Evolutionary conservation across 2,888 invertebrate genomes (phyloP).

Genomic region (Villa cingulata): DNA sequence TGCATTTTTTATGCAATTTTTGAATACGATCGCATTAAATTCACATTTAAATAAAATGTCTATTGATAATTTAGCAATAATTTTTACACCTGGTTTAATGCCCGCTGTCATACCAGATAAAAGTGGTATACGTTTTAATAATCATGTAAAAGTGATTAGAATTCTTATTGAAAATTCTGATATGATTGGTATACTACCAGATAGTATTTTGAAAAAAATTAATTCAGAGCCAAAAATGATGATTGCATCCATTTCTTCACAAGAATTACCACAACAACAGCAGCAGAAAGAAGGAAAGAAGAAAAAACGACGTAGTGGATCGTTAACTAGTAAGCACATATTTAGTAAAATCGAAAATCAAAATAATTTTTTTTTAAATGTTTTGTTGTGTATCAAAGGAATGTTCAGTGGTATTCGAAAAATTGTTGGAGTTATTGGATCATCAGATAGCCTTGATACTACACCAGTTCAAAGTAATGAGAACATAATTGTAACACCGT

Average conservation of each 20-base stretch:
- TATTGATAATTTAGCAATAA: slow-evolving; percentile 66
- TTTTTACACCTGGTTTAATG: slow-evolving; percentile 77
- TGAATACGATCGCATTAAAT: slow-evolving; percentile 43
- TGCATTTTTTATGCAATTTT: slow-evolving; percentile 62
- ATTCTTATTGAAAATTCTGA: slow-evolving; percentile 65
- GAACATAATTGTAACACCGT: slow-evolving; percentile 40
- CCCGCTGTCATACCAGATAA: slow-evolving; percentile 32
- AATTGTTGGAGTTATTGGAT: slow-evolving; percentile 52
- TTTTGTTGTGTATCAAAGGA: slow-evolving; percentile 37
- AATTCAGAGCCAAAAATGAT: neutral
- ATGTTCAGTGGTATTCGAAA: slow-evolving; percentile 64
- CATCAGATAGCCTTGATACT: slow-evolving; percentile 37
- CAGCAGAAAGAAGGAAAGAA: slow-evolving; percentile 40
- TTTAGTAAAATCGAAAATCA: neutral
- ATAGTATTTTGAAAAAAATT: slow-evolving; percentile 39
- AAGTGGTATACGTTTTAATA: slow-evolving; percentile 49
- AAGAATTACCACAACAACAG: neutral
- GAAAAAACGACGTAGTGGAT: slow-evolving; percentile 75
- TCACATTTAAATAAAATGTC: slow-evolving; percentile 71
- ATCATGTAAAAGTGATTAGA: slow-evolving; percentile 58
- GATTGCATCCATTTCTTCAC: neutral
- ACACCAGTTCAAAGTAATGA: slow-evolving; percentile 32
- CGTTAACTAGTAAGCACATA: slow-evolving; percentile 55
- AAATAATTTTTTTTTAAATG: too few relatives aligned
- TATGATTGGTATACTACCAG: slow-evolving; percentile 58